phyloP scores from a whole-genome alignment of 2,113 vertebrate genomes.

The Scomber colias region DNA sequence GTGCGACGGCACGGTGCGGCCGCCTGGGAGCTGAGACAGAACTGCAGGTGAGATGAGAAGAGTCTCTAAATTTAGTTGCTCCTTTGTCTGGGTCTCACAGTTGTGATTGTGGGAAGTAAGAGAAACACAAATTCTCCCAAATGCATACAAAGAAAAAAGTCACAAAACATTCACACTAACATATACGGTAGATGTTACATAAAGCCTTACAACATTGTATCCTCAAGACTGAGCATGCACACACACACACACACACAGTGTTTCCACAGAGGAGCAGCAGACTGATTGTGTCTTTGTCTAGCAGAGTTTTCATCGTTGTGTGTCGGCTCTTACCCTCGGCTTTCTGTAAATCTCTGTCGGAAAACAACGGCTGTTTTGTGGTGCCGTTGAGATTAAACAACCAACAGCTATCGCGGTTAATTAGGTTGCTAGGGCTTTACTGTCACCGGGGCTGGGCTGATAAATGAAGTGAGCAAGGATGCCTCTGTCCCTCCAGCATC shows the following conservation, averaged over 20 bases:
- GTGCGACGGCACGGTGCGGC: not conserved
- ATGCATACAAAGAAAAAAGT: constrained; percentile 22
- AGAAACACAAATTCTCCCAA: constrained; percentile 22
- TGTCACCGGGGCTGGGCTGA: constrained; percentile 43
- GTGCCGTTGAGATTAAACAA: constrained; percentile 51
- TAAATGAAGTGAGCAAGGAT: constrained; percentile 53
- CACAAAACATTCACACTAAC: not conserved
- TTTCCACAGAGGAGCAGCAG: not conserved
- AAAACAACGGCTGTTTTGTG: constrained; percentile 43
- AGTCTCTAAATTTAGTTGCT: constrained; percentile 52
- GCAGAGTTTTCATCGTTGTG: constrained; percentile 18
- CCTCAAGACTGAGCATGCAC: constrained; percentile 1
- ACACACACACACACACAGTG: not conserved
- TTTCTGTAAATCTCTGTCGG: constrained; percentile 50
- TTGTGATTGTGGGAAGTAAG: constrained; percentile 2
- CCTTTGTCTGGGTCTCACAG: constrained; percentile 36
- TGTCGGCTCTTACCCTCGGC: constrained; percentile 14
- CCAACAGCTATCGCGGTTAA: constrained; percentile 46
- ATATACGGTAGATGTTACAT: not conserved
- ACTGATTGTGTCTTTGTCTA: constrained; percentile 1
- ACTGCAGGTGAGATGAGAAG: constrained; percentile 41
- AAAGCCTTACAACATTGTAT: not conserved
- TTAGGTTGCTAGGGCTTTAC: constrained; percentile 60
- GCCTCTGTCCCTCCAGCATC: constrained; percentile 19
- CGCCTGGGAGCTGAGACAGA: constrained; percentile 47